Percentiles rank a stretch among this genome's conserved stretches.
Conservation (phyloP, 2,888 invertebrate genomes). For the Leptinotarsa rubiginosa region DNA sequence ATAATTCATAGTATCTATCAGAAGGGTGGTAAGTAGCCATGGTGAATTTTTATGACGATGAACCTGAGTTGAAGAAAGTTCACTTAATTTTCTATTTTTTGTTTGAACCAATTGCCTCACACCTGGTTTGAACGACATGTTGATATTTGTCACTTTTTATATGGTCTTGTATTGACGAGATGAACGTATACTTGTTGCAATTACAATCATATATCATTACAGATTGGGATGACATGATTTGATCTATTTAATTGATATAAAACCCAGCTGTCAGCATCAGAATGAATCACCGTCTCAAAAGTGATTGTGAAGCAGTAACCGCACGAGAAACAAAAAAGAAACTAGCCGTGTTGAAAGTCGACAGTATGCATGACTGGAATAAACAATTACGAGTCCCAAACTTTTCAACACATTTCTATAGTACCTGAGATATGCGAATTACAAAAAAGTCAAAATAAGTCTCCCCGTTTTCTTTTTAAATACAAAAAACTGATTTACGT, state of each 20-base stretch:
- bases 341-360: slow-evolving; percentile 38
- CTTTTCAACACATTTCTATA: neutral
- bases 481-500: no score
- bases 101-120: neutral
- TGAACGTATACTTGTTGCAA: neutral
- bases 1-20: no score
- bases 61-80: no score
- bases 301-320: slow-evolving; percentile 35
- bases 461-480: no score
- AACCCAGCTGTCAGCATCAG: slow-evolving; percentile 36
- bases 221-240: slow-evolving; percentile 12
- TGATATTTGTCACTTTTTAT: neutral
- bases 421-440: neutral
- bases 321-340: slow-evolving; percentile 34
- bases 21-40: no score
- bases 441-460: no score
- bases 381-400: slow-evolving; percentile 22
- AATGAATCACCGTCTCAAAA: slow-evolving; percentile 36
- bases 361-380: slow-evolving; percentile 40
- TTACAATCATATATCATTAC: slow-evolving; percentile 14
- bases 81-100: neutral
- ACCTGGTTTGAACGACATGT: no score
- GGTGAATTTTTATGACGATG: no score
- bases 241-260: slow-evolving; percentile 37
- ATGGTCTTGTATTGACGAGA: neutral